Evolutionary conservation across 2,797 vertebrate genomes (phyloP), one percentile per base, ranked within the genome.

Genomic region (Mus minutoides): DNA sequence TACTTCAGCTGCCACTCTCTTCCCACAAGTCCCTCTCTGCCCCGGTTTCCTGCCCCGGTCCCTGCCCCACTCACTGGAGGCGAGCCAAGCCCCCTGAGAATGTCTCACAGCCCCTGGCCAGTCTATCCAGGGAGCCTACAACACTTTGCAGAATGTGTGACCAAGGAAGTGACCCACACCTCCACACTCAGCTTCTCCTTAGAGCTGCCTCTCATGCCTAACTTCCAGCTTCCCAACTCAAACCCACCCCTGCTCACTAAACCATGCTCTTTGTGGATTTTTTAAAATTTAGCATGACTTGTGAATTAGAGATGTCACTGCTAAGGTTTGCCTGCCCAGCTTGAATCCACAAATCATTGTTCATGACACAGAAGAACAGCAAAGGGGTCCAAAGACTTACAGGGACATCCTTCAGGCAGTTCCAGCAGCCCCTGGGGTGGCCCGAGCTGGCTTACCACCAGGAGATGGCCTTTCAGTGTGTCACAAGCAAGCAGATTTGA

Each of bases 61-160:
- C 54, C 75, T 3, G 12, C 40, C 78, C 52, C 40, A 4, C 2
- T 43, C 49, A 46, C n/a, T 10, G 46, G n/a, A 67, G 83, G 62
- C 76, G 49, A 49, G 49, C 49, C 49, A 49, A 49, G 49, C 77
- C 73, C 31, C 34, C 37, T 40, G 40, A 52, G 6, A 31, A 26
- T 2, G 75, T 75, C 84, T 62, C 69, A 2, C 2, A 40, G 19
- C 16, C 69, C 26, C 43, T 6, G 37, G 0, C 54, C 13, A 4
- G 4, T 1, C 29, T 8, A 1, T 14, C 40, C 43, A 22, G 0
- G 13, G 87, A 24, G 64, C 24, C 19, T 26, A 14, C 2, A 29
- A 17, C 26, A 58, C 31, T n/a, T 3, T 87, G 71, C 46, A 12
- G 52, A 29, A 24, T 26, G 54, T 54, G 7, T 13, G 52, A 76